These are phyloP conservation scores for Vulpes vulpes DNA, from an alignment of 2,113 vertebrate species.

Conservation along the genomic window DNA sequence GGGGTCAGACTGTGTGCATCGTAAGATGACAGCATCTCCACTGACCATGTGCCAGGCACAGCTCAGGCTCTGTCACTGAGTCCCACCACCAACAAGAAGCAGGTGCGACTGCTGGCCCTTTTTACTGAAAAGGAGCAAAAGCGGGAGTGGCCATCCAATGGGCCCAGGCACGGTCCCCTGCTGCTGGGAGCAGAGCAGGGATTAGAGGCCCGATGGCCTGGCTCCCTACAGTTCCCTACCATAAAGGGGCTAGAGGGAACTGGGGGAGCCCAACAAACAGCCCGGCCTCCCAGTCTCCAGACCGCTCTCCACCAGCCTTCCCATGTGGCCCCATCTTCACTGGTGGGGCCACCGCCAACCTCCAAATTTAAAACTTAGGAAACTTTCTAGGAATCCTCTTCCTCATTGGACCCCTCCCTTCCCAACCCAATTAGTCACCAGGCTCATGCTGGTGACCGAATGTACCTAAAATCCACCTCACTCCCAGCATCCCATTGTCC, in stretches of 20 bases:
- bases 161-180: neutral
- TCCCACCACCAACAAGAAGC: accelerated
- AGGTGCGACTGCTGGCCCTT: accelerated
- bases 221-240: neutral
- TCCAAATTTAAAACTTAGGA: accelerated
- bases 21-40: accelerated
- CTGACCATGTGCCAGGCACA: accelerated
- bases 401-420: accelerated
- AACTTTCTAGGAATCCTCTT: neutral
- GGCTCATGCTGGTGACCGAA: neutral
- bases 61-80: accelerated
- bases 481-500: accelerated
- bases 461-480: accelerated
- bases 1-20: accelerated
- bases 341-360: accelerated
- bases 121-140: neutral
- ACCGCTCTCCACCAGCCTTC: accelerated
- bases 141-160: accelerated
- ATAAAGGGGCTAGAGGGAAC: accelerated
- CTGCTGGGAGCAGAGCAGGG: neutral
- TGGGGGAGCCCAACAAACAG: accelerated
- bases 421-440: accelerated
- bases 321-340: accelerated
- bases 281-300: neutral
- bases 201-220: accelerated